Percentiles rank a stretch among this genome's conserved stretches.
Conservation (phyloP, 1,140 invertebrate species). For the Globodera rostochiensis region DNA sequence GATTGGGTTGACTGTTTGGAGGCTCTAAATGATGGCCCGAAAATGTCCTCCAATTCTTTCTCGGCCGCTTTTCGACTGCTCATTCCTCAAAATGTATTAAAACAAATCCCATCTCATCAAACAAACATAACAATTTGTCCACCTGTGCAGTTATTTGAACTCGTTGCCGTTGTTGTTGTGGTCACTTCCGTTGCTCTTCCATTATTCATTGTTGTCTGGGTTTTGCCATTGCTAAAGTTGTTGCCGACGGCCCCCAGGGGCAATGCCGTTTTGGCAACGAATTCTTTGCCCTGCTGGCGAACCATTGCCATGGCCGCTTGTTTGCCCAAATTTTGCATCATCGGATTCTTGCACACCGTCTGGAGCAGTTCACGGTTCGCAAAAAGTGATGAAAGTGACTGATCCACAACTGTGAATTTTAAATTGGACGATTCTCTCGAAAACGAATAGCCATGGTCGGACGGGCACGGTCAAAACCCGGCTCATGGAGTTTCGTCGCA, state of each 20-base stretch:
- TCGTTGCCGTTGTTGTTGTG: no score
- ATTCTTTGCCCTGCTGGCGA: conserved; percentile 11
- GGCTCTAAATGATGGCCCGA: neutral
- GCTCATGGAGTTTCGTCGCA: no score
- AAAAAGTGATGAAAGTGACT: neutral
- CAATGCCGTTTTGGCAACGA: neutral
- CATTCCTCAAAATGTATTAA: neutral
- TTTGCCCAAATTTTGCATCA: conserved; percentile 9
- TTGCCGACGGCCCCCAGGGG: no score
- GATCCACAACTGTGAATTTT: neutral
- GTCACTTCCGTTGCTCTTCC: no score
- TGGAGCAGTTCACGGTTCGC: neutral
- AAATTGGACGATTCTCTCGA: neutral
- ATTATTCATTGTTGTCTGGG: neutral
- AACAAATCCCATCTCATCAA: neutral
- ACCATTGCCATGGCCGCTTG: conserved; percentile 7
- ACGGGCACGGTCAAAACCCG: neutral
- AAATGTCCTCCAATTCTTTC: conserved; percentile 23
- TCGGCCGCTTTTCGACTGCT: neutral
- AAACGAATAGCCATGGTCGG: neutral
- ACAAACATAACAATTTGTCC: no score
- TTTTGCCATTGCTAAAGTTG: neutral
- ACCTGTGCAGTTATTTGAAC: no score
- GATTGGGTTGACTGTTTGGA: neutral
- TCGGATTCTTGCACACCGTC: conserved; percentile 15